These are phyloP conservation scores for Maniola hyperantus DNA, from an alignment of 2,888 invertebrate genomes.

Conservation along the genomic window DNA sequence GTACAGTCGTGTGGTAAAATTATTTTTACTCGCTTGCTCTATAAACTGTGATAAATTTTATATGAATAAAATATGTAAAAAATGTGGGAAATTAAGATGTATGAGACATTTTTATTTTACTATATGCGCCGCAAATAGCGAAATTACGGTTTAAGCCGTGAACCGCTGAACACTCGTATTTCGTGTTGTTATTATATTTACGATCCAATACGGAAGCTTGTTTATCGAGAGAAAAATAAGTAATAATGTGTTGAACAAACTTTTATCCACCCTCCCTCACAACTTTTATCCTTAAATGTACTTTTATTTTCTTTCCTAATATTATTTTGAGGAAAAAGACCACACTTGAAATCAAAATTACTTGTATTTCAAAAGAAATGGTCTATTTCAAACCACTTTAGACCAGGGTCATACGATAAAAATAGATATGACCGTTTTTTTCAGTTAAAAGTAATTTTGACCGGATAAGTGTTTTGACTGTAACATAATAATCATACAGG, in stretches of 20 bases:
- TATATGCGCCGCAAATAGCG: conserved; percentile 20
- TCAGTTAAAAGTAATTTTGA: no score
- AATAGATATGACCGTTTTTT: no score
- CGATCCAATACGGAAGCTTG: conserved; percentile 25
- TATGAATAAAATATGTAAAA: conserved; percentile 4
- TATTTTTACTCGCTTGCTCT: background rate
- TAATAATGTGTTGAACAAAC: conserved; percentile 16
- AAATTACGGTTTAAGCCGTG: conserved; percentile 25
- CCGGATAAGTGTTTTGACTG: no score
- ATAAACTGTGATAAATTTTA: conserved; percentile 7
- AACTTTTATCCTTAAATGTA: conserved; percentile 2
- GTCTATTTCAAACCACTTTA: no score
- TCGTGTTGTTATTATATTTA: conserved; percentile 31
- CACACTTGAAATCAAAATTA: background rate
- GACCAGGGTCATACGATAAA: no score
- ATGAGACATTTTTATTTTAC: conserved; percentile 21
- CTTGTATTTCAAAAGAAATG: no score
- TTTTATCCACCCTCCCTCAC: conserved; percentile 12
- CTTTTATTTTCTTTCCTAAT: background rate
- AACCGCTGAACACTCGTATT: conserved; percentile 26
- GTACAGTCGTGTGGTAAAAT: no score
- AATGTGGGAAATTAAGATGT: conserved; percentile 19
- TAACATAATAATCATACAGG: no score
- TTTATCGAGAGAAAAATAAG: conserved; percentile 21
- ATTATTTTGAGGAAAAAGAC: no score